Percentiles rank a stretch among this genome's conserved stretches.
These are phyloP conservation scores for Sciurus vulgaris DNA, from an alignment of 2,797 vertebrate genomes.

Conservation along the genomic window DNA sequence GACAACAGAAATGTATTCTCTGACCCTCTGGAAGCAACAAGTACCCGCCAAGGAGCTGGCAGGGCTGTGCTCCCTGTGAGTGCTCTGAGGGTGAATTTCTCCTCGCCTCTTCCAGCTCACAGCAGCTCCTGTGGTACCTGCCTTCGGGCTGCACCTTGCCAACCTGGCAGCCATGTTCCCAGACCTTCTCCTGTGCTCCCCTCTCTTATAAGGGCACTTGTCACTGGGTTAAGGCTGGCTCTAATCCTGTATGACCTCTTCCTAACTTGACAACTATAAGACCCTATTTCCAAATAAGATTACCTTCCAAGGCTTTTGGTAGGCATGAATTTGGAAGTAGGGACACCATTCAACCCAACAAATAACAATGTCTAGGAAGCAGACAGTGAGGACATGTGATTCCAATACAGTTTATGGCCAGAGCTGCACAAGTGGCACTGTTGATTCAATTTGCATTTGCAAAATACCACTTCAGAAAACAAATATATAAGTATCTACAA, in stretches of 20 bases:
- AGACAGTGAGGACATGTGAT: accelerated
- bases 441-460: not conserved
- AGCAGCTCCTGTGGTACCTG: accelerated
- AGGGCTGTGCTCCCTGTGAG: not conserved
- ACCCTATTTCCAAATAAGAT: not conserved
- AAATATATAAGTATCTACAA: not conserved
- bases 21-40: not conserved
- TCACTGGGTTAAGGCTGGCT: not conserved
- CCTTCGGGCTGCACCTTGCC: not conserved
- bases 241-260: not conserved
- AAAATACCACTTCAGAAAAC: not conserved
- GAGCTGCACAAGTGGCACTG: accelerated
- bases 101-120: not conserved
- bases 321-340: accelerated
- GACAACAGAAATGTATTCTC: no score
- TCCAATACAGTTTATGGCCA: accelerated
- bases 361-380: accelerated
- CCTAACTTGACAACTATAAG: not conserved
- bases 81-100: accelerated
- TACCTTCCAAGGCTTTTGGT: not conserved
- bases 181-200: accelerated
- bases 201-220: not conserved
- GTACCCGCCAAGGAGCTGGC: accelerated
- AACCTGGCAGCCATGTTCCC: not conserved
- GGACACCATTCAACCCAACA: accelerated